A percentile compares a stretch with the other conserved stretches of the same genome.
phyloP scores from a whole-genome alignment of 2,888 invertebrate species.

The Sepiola atlantica region DNA sequence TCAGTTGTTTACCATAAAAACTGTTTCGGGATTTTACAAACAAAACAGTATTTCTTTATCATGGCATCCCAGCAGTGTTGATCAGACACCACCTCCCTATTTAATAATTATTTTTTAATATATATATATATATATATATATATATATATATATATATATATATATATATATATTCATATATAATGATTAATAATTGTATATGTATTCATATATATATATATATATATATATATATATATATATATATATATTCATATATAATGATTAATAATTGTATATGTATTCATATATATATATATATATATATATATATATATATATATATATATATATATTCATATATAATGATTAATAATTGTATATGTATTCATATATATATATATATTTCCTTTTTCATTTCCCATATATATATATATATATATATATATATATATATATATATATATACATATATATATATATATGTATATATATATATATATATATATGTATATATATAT shows the following conservation, averaged over 20 bases:
- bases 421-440: background rate
- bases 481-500: background rate
- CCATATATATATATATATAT: background rate
- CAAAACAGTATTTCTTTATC: too few species aligned
- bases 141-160: background rate
- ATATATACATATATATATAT: background rate
- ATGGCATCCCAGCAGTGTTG: too few species aligned
- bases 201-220: background rate
- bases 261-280: too few species aligned
- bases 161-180: conserved; percentile 32
- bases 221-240: background rate
- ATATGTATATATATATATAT: conserved; percentile 8
- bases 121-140: background rate
- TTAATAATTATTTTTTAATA: too few species aligned
- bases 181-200: too few species aligned
- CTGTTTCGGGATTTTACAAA: too few species aligned
- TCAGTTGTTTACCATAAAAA: too few species aligned
- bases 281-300: background rate
- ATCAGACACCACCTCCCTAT: too few species aligned
- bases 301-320: background rate
- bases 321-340: conserved; percentile 32
- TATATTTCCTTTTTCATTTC: too few species aligned
- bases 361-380: background rate
- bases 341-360: too few species aligned
- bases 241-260: background rate